A percentile compares a stretch with the other conserved stretches of the same genome.
These are phyloP conservation scores for Panorpa germanica DNA, from an alignment of 2,888 invertebrate species.

Conservation along the genomic window DNA sequence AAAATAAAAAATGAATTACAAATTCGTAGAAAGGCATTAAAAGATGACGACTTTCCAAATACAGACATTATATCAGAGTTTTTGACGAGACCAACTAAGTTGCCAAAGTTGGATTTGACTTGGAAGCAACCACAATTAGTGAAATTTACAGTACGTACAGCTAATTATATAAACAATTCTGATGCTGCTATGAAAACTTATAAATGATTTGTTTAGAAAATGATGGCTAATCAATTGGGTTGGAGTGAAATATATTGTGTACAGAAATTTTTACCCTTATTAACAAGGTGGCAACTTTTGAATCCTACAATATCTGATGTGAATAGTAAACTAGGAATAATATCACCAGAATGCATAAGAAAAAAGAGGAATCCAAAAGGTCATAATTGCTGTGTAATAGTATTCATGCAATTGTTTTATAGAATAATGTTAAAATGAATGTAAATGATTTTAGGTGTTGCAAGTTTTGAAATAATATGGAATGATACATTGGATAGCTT, in stretches of 20 bases:
- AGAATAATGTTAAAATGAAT: slow-evolving; percentile 8
- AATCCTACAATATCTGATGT: slow-evolving; percentile 17
- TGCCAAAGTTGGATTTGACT: slow-evolving; percentile 31
- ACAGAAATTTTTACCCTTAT: slow-evolving; percentile 54
- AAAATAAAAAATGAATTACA: slow-evolving; percentile 47
- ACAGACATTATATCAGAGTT: slow-evolving; percentile 58
- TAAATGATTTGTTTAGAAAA: slow-evolving; percentile 28
- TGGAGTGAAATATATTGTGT: slow-evolving; percentile 64
- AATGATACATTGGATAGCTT: slow-evolving; percentile 33
- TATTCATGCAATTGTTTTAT: slow-evolving; percentile 2
- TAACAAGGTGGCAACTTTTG: slow-evolving; percentile 57
- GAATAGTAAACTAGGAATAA: slow-evolving; percentile 14
- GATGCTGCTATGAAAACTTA: slow-evolving; percentile 5
- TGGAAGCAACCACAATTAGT: slow-evolving; percentile 48
- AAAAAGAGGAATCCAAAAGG: slow-evolving; percentile 36
- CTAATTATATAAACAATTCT: slow-evolving; percentile 1
- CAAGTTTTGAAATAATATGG: slow-evolving; percentile 59
- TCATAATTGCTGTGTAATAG: slow-evolving; percentile 10
- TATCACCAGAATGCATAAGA: slow-evolving; percentile 31
- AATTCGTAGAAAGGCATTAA: slow-evolving; percentile 46
- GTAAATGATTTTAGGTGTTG: slow-evolving; percentile 28
- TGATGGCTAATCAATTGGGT: slow-evolving; percentile 41
- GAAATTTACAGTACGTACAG: slow-evolving; percentile 41
- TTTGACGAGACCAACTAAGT: slow-evolving; percentile 30
- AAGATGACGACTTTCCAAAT: slow-evolving; percentile 44